Evolutionary conservation across 2,888 invertebrate genomes (phyloP).

Genomic region (Tetragonula carbonaria): DNA sequence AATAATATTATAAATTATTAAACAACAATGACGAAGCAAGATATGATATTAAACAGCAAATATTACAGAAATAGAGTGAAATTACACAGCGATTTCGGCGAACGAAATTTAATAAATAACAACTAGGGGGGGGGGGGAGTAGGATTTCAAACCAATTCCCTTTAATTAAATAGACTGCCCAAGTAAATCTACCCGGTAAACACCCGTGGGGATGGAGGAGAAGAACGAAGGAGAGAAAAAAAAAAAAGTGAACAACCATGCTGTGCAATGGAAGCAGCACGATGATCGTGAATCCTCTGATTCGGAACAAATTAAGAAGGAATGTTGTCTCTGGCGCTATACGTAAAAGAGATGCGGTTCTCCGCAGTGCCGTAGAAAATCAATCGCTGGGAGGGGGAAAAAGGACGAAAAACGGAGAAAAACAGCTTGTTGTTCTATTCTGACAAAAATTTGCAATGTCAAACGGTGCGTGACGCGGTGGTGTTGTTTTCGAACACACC

Average conservation of each 20-base stretch:
- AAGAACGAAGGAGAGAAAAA: not conserved
- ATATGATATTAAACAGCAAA: too few relatives aligned
- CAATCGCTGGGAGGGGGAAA: slow-evolving; percentile 23
- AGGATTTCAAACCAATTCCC: not conserved
- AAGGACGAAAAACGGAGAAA: not conserved
- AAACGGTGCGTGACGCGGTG: not conserved
- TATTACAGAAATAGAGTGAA: too few relatives aligned
- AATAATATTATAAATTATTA: too few relatives aligned
- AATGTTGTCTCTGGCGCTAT: slow-evolving; percentile 31
- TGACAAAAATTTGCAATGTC: not conserved
- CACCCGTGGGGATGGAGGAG: too few relatives aligned
- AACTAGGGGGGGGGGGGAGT: too few relatives aligned
- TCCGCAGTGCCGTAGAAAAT: slow-evolving; percentile 47
- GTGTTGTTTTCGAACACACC: not conserved
- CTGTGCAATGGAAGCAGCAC: not conserved
- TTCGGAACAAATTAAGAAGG: slow-evolving; percentile 4
- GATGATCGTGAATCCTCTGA: not conserved
- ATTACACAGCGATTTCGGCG: too few relatives aligned
- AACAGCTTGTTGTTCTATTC: not conserved
- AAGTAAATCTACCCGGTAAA: not conserved
- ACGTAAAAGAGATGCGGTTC: slow-evolving; percentile 40
- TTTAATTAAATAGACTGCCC: not conserved
- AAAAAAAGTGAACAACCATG: not conserved
- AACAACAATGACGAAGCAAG: too few relatives aligned
- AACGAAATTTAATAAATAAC: too few relatives aligned